phyloP scores from a whole-genome alignment of 2,888 invertebrate species.

The Bombyx huttoni region DNA sequence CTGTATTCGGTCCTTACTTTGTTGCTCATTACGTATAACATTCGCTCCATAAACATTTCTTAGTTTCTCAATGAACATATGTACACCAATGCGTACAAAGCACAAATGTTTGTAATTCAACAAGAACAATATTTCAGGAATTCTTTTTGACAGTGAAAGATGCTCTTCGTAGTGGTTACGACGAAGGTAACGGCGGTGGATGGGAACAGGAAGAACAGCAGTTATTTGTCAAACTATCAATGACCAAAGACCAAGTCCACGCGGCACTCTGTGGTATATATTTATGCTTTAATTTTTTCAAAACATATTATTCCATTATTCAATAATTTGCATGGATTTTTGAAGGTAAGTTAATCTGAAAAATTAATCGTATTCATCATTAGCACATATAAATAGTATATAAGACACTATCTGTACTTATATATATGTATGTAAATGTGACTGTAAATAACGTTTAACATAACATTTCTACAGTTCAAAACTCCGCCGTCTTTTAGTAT shows the following conservation, averaged over 20 bases:
- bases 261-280: conserved; percentile 85
- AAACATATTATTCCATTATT: background rate
- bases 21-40: too few species aligned
- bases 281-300: background rate
- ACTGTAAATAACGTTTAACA: too few species aligned
- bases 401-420: too few species aligned
- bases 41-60: too few species aligned
- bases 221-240: conserved; percentile 76
- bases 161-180: conserved; percentile 71
- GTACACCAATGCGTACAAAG: background rate
- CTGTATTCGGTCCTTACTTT: too few species aligned
- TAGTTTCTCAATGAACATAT: too few species aligned
- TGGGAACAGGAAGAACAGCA: conserved; percentile 81
- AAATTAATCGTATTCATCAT: too few species aligned
- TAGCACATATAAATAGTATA: too few species aligned
- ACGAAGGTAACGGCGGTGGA: conserved; percentile 63
- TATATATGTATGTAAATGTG: too few species aligned
- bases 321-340: background rate
- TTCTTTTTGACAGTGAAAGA: conserved; percentile 94
- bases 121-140: conserved; percentile 72
- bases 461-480: too few species aligned
- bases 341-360: too few species aligned
- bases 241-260: conserved; percentile 79
- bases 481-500: too few species aligned
- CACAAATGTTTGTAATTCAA: background rate